Conservation (phyloP, 1,140 invertebrate genomes). For the Cyrtorhinus lividipennis region DNA sequence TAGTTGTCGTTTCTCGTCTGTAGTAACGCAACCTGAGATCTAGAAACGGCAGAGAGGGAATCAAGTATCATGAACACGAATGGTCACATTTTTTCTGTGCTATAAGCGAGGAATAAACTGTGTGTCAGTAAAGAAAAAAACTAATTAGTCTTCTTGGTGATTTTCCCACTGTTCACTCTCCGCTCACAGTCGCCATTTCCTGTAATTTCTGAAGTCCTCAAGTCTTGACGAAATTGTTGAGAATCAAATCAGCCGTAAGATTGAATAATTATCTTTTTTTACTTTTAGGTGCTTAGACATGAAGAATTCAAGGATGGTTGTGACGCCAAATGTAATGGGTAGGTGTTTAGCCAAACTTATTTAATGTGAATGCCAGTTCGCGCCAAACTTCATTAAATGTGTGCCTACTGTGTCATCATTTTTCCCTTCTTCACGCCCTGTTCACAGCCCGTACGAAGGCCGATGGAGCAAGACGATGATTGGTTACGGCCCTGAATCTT, state of each 20-base stretch:
- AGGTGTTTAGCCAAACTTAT: slow-evolving; percentile 31
- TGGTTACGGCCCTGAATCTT: slow-evolving; percentile 89
- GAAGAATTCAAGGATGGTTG: slow-evolving; percentile 95
- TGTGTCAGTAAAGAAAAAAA: not conserved
- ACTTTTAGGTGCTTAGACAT: slow-evolving; percentile 69
- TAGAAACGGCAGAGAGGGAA: not conserved
- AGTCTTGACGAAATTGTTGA: not conserved
- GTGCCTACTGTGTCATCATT: not conserved
- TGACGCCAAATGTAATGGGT: slow-evolving; percentile 94
- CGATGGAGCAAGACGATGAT: slow-evolving; percentile 99
- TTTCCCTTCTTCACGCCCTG: not conserved
- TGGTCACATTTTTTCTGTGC: not conserved
- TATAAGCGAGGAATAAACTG: not conserved
- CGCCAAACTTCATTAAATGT: not conserved
- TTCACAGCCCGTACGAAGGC: slow-evolving; percentile 78
- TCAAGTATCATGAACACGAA: not conserved
- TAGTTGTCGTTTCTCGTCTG: too few species aligned
- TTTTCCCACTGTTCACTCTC: not conserved
- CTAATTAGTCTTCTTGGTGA: not conserved
- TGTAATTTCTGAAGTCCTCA: not conserved
- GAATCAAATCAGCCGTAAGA: not conserved
- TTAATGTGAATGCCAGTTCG: not conserved
- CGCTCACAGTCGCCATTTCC: not conserved
- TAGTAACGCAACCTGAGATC: not conserved
- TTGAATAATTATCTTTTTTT: not conserved